Conservation (phyloP, 2,113 vertebrate species). For the Cygnus buccinator region DNA sequence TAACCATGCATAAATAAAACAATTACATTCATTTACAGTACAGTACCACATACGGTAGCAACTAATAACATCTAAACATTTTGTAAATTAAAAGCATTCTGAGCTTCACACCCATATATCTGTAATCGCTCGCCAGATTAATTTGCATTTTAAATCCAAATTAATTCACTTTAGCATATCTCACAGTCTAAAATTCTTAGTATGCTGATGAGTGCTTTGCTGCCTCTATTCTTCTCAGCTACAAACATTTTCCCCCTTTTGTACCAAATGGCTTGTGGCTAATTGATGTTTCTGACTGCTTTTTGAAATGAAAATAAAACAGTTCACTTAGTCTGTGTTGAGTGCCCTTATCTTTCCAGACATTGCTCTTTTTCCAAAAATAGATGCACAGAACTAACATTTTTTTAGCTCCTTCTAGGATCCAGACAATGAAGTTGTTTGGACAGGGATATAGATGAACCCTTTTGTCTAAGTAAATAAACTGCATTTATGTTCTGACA, state of each 20-base stretch:
- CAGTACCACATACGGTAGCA: conserved; percentile 75
- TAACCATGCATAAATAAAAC: conserved; percentile 82
- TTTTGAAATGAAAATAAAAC: conserved; percentile 91
- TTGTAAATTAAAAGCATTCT: conserved; percentile 86
- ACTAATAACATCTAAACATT: conserved; percentile 87
- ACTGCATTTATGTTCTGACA: conserved; percentile 93
- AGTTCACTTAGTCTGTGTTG: conserved; percentile 85
- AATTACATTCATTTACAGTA: conserved; percentile 81
- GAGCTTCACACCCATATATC: conserved; percentile 88
- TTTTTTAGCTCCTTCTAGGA: conserved; percentile 84
- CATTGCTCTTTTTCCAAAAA: conserved; percentile 84
- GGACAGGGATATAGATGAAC: conserved; percentile 95
- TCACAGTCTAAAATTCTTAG: conserved; percentile 90
- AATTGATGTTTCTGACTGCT: conserved; percentile 92
- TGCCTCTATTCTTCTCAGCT: conserved; percentile 86
- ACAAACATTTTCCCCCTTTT: conserved; percentile 89
- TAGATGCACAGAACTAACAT: conserved; percentile 81
- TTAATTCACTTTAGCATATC: conserved; percentile 99
- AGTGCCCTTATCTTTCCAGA: conserved; percentile 88
- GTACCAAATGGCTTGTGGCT: conserved; percentile 91
- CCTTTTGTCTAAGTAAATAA: conserved; percentile 98
- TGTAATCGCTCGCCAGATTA: conserved; percentile 91
- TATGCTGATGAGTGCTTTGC: conserved; percentile 94
- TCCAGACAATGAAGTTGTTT: conserved; percentile 94
- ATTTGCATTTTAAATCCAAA: conserved; percentile 99